These are phyloP conservation scores for Melanotus villosus DNA, from an alignment of 2,888 invertebrate genomes.

Conservation along the genomic window DNA sequence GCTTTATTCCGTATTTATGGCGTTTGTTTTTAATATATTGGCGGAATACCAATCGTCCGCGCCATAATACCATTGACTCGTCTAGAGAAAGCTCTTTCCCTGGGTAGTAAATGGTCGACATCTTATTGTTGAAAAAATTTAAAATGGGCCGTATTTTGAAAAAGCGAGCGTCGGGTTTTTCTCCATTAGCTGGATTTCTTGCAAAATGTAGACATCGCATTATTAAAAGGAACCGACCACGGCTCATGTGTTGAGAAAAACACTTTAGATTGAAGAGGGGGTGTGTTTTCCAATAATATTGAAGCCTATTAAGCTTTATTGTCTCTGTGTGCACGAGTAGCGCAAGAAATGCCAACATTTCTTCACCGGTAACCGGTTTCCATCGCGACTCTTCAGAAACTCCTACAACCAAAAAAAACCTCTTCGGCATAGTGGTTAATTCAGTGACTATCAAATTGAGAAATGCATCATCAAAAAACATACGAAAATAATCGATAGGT, in stretches of 20 bases:
- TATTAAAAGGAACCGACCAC: conserved; percentile 60
- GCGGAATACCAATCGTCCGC: conserved; percentile 52
- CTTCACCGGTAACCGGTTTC: conserved; percentile 51
- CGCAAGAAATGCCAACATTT: conserved; percentile 58
- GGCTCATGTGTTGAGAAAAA: conserved; percentile 60
- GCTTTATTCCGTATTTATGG: conserved; percentile 56
- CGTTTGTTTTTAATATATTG: conserved; percentile 54
- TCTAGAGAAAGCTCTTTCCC: conserved; percentile 48
- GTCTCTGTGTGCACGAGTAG: conserved; percentile 63
- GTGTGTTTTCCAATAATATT: conserved; percentile 63
- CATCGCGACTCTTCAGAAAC: conserved; percentile 48
- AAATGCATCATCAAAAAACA: too few relatives aligned
- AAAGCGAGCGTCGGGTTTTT: too few relatives aligned
- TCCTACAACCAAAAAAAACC: too few relatives aligned
- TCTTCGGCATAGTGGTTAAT: too few relatives aligned
- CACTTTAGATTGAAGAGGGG: conserved; percentile 57
- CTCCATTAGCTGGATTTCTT: too few relatives aligned
- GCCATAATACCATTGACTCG: conserved; percentile 50
- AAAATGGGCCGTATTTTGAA: conserved; percentile 59
- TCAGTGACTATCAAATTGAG: too few relatives aligned
- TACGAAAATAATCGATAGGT: too few relatives aligned
- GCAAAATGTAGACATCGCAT: conserved; percentile 57
- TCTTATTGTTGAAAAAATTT: conserved; percentile 61
- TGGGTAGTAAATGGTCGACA: conserved; percentile 47
- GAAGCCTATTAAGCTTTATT: conserved; percentile 57